Base-by-base conservation (phyloP, 2,797 vertebrate genomes). In the Acanthopagrus latus region DNA sequence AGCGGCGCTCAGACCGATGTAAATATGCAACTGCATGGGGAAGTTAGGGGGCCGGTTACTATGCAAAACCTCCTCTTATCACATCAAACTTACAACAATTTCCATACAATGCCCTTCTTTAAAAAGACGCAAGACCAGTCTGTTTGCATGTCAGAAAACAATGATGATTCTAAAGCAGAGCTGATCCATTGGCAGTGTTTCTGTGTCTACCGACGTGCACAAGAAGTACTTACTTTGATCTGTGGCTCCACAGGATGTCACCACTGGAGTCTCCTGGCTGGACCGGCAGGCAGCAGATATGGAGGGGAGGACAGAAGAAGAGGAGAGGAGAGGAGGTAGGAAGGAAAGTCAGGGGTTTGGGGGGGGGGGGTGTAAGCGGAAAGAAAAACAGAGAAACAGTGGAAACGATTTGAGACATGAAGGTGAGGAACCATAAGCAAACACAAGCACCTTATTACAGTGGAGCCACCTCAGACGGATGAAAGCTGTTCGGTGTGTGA, bases 151-250 rank as follows among this genome's bases (percentile, higher is more conserved):
- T 48, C 33, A 33, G 21, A 50, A 69, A 69, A 57, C 16, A 50
- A 60, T n/a, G 18, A 33, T 18, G 44, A 60, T 55, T 12, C 27
- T 25, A 16, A 72, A 9, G 27, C 29, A 64, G 58, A 51, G 44
- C 27, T 33, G 58, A 52, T 7, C 21, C 14, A 48, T 4, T 4
- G 38, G 29, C 4, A 0, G n/a, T 20, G 57, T 63, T 50, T 65
- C 16, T 29, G 50, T 21, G 47, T 68, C 33, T 41, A 33, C 33
- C 47, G 72, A 80, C 41, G 50, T 50, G 12, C 59, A 78, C 9
- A 60, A 68, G 38, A 52, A 72, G 64, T 29, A 93, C 93, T 92
- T 80, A 95, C 94, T 92, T 91, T 91, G 89, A 92, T 88, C 85
- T 88, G 33, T 84, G 66, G 86, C 86, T 88, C 90, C 89, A 88